Base-by-base conservation (phyloP, 2,888 invertebrate species). In the Plebejus melissa region DNA sequence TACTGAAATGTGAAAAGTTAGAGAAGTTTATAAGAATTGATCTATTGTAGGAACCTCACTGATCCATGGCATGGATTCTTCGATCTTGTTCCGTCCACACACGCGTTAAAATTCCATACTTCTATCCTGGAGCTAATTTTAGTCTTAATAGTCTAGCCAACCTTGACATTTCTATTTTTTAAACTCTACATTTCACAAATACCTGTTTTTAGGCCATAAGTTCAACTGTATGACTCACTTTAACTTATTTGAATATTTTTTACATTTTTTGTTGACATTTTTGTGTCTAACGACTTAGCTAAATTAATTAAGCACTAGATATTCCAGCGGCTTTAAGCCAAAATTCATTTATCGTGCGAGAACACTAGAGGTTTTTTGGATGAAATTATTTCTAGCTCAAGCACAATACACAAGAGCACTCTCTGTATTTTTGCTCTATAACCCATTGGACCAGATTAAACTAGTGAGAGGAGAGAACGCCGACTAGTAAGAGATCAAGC, bases 91-190 rank as follows among this genome's bases (percentile, higher is more conserved):
- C 16, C 16, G 3, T 54, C 54, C 54, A 54, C 1, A 4, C 54
- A 16, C 54, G 1, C 54, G 54, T 16, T 11, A 50, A 50, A 4
- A 16, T 60, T 60, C 1, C 11, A 60, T 60, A 28, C 65, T 11
- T 13, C 11, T 32, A 36, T 65, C 65, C 13, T 22, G 1, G 13
- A 65, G 32, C 32, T 65, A 36, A 65, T 65, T 36, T 65, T 65
- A 65, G 5, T 65, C 32, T 36, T 65, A 65, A 36, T 65, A 13
- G 32, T 16, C 65, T 65, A 36, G 65, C 32, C 32, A 65, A 36
- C 65, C 65, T 65, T 65, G 65, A 65, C 32, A 65, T 65, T 65
- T 65, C 32, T 65, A 36, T 65, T 65, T 65, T 65, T 65, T 65
- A 36, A 65, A 65, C 65, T 65, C 16, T 65, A 65, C 65, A 36